Evolutionary conservation across 2,888 invertebrate genomes (phyloP).

Genomic region (Lithophane semibrunnea): DNA sequence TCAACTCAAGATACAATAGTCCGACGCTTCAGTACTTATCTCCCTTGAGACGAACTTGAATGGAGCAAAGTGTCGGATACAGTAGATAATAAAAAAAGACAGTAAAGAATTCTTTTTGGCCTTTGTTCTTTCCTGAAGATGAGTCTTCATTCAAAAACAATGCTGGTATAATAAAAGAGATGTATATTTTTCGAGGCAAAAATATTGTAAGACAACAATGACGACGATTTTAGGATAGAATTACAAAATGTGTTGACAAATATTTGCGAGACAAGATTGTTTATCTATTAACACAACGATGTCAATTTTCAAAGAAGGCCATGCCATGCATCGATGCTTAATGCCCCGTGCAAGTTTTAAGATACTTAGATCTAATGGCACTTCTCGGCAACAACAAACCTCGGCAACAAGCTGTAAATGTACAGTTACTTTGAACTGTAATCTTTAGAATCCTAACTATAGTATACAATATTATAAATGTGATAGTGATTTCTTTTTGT

Average conservation of each 20-base stretch:
- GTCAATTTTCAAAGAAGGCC: neutral
- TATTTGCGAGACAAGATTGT: constrained; percentile 9
- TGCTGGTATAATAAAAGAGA: constrained; percentile 4
- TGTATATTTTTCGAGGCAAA: neutral
- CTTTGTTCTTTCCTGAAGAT: neutral
- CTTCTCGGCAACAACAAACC: constrained; percentile 8
- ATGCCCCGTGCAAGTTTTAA: constrained; percentile 33
- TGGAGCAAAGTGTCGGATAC: constrained; percentile 14
- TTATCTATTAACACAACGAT: constrained; percentile 1
- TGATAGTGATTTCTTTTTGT: too few species aligned
- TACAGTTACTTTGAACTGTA: constrained; percentile 5
- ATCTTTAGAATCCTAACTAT: constrained; percentile 13
- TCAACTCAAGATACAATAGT: constrained; percentile 38
- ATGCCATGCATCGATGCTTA: constrained; percentile 4
- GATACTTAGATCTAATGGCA: constrained; percentile 14
- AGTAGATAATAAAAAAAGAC: constrained; percentile 28
- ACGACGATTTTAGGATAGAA: neutral
- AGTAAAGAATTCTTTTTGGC: constrained; percentile 9
- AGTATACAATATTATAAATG: too few species aligned
- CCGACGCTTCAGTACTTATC: constrained; percentile 42
- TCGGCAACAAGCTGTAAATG: constrained; percentile 9
- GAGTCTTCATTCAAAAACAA: constrained; percentile 20
- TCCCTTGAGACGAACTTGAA: constrained; percentile 39
- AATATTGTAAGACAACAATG: neutral
- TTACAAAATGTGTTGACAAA: constrained; percentile 29